phyloP scores from a whole-genome alignment of 2,888 invertebrate species.

The Parelbella ahira region DNA sequence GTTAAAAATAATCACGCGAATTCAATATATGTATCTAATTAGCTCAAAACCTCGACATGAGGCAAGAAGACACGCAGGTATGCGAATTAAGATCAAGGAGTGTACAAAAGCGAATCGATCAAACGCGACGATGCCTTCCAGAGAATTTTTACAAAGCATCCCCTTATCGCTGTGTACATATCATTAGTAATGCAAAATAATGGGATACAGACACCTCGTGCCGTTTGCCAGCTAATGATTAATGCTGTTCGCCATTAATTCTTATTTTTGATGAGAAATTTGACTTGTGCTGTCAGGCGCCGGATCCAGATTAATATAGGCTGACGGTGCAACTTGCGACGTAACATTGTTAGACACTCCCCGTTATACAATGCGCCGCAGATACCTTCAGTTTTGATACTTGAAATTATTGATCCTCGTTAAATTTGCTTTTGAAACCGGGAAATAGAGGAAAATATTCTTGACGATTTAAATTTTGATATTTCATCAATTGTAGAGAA shows the following conservation, averaged over 20 bases:
- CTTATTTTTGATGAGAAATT: slow-evolving; percentile 81
- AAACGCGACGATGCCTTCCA: slow-evolving; percentile 50
- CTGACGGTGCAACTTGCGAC: slow-evolving; percentile 75
- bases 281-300: slow-evolving; percentile 77
- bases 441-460: too few species aligned
- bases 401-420: neutral
- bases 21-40: slow-evolving; percentile 33
- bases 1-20: neutral
- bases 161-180: slow-evolving; percentile 75
- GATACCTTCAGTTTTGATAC: slow-evolving; percentile 27
- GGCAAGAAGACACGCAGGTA: too few species aligned
- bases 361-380: slow-evolving; percentile 30
- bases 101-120: slow-evolving; percentile 13
- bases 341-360: slow-evolving; percentile 50
- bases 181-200: slow-evolving; percentile 81
- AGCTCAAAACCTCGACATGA: slow-evolving; percentile 23
- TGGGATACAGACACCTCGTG: slow-evolving; percentile 79
- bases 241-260: slow-evolving; percentile 78
- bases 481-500: too few species aligned
- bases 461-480: too few species aligned
- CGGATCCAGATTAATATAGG: slow-evolving; percentile 77
- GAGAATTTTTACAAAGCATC: slow-evolving; percentile 60
- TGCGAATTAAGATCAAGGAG: slow-evolving; percentile 4
- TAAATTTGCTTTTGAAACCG: too few species aligned
- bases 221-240: slow-evolving; percentile 78